Conservation (phyloP, 2,888 invertebrate species). For the Acanthosepion pharaonis region DNA sequence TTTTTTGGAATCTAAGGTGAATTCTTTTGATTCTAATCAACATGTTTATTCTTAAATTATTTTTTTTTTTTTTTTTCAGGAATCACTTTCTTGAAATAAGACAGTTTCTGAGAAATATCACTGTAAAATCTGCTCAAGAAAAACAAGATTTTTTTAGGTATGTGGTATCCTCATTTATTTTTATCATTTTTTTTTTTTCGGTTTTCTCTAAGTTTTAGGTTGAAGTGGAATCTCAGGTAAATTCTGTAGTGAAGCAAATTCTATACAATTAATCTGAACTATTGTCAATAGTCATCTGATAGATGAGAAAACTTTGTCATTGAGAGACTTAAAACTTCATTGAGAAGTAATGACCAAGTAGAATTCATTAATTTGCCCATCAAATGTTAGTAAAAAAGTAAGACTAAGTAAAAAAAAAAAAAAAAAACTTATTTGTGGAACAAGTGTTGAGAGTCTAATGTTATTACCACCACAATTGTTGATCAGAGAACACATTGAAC, state of each 20-base stretch:
- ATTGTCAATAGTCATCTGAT: too few relatives aligned
- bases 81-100: conserved; percentile 89
- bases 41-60: conserved; percentile 39
- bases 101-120: conserved; percentile 87
- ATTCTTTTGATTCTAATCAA: neutral
- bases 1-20: neutral
- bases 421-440: neutral
- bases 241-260: too few relatives aligned
- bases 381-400: neutral
- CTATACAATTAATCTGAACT: too few relatives aligned
- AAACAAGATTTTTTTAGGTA: conserved; percentile 86
- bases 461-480: neutral
- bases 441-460: neutral
- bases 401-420: neutral
- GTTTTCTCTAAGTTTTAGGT: too few relatives aligned
- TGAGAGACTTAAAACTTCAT: too few relatives aligned
- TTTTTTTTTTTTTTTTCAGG: conserved; percentile 82
- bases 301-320: too few relatives aligned
- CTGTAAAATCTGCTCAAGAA: conserved; percentile 85
- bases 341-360: too few relatives aligned
- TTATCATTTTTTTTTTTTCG: too few relatives aligned
- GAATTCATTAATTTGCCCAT: too few relatives aligned
- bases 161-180: conserved; percentile 48
- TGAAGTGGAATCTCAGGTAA: too few relatives aligned
- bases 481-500: neutral